Conservation (phyloP, 2,888 invertebrate species). For the Molorchus minor region DNA sequence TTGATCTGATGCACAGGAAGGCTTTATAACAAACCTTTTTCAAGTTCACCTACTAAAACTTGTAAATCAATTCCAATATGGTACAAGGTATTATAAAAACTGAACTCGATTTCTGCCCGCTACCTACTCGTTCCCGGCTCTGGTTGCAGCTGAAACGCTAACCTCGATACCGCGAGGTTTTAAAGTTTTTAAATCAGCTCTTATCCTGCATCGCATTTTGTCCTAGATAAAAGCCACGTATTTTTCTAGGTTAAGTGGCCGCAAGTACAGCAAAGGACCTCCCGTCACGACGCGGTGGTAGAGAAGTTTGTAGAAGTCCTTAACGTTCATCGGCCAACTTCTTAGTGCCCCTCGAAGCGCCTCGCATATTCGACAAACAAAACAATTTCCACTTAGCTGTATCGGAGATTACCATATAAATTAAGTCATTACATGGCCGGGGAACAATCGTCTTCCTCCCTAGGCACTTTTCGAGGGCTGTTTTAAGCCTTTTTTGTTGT, state of each 20-base stretch:
- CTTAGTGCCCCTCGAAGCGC: conserved; percentile 9
- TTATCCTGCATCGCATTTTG: too few species aligned
- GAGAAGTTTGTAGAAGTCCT: conserved; percentile 26
- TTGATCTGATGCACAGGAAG: too few species aligned
- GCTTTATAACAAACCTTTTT: too few species aligned
- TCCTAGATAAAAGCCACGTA: too few species aligned
- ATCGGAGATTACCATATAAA: conserved; percentile 22
- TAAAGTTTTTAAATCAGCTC: too few species aligned
- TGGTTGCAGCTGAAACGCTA: too few species aligned
- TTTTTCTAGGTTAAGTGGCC: conserved; percentile 19
- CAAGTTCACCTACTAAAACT: too few species aligned
- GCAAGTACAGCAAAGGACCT: conserved; percentile 13
- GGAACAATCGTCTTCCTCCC: conserved; percentile 2
- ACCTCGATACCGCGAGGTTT: too few species aligned
- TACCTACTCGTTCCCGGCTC: too few species aligned
- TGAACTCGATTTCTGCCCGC: too few species aligned
- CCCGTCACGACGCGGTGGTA: conserved; percentile 5
- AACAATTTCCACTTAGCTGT: conserved; percentile 22
- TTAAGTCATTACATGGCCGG: conserved; percentile 13
- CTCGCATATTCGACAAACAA: conserved; percentile 28
- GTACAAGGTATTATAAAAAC: too few species aligned
- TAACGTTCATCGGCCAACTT: conserved; percentile 24
- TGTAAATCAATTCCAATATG: too few species aligned
- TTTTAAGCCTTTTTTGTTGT: conserved; percentile 11
- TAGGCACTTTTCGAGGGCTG: conserved; percentile 3